These are phyloP conservation scores for Eristalinus sepulchralis DNA, from an alignment of 2,888 invertebrate species.

Conservation along the genomic window DNA sequence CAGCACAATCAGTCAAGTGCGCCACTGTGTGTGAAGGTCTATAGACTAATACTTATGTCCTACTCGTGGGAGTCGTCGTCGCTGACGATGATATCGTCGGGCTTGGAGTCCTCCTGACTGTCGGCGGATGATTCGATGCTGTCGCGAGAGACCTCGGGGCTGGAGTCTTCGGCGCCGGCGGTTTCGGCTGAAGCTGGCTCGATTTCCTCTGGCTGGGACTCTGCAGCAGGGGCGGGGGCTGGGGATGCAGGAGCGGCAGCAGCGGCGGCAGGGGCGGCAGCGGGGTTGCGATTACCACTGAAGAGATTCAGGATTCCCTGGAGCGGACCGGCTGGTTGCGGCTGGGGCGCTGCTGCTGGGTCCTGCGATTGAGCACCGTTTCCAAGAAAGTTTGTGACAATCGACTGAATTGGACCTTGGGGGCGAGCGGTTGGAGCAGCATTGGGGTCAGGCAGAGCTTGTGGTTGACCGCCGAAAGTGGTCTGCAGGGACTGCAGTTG, in stretches of 20 bases:
- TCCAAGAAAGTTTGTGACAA: slow-evolving; percentile 77
- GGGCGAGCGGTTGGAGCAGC: slow-evolving; percentile 76
- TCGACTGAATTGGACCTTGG: slow-evolving; percentile 77
- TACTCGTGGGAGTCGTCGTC: slow-evolving; percentile 74
- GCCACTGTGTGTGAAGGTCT: slow-evolving; percentile 60
- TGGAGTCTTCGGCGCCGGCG: slow-evolving; percentile 58
- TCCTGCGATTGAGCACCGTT: slow-evolving; percentile 73
- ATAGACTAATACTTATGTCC: slow-evolving; percentile 56
- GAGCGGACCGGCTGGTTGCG: slow-evolving; percentile 74
- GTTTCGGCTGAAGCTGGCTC: slow-evolving; percentile 60
- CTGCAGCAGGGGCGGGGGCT: slow-evolving; percentile 11
- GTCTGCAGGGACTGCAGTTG: slow-evolving; percentile 58
- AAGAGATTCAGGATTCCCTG: slow-evolving; percentile 78
- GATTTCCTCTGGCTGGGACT: slow-evolving; percentile 28
- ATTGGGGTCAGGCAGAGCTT: slow-evolving; percentile 67
- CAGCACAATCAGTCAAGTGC: slow-evolving; percentile 73
- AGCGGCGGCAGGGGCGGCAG: slow-evolving; percentile 70
- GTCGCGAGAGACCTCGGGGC: slow-evolving; percentile 75
- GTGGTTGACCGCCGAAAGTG: slow-evolving; percentile 62
- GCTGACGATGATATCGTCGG: slow-evolving; percentile 78
- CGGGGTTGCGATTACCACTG: slow-evolving; percentile 77
- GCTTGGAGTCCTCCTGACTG: slow-evolving; percentile 76
- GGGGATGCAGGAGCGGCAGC: slow-evolving; percentile 54
- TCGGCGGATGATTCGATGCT: slow-evolving; percentile 75
- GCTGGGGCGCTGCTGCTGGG: slow-evolving; percentile 72